A percentile compares a stretch with the other conserved stretches of the same genome.
Conservation (phyloP, 2,888 invertebrate genomes). For the Scaptomyza flava region DNA sequence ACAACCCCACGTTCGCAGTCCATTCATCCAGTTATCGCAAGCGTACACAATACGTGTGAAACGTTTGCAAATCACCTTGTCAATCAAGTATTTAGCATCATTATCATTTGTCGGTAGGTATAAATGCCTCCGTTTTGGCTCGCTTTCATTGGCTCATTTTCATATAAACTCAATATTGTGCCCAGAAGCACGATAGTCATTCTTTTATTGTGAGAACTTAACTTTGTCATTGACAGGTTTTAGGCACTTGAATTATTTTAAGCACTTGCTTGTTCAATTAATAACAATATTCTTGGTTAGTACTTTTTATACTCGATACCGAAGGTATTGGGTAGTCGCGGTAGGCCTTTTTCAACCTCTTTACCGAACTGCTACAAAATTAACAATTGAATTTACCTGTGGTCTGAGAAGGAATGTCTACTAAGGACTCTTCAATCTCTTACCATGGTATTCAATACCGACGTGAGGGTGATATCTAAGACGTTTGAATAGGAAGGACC, state of each 20-base stretch:
- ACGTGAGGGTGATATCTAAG: too few relatives aligned
- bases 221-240: slow-evolving; percentile 33
- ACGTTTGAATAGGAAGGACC: too few relatives aligned
- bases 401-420: too few relatives aligned
- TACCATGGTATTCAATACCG: too few relatives aligned
- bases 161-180: neutral
- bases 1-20: slow-evolving; percentile 26
- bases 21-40: slow-evolving; percentile 15
- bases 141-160: neutral
- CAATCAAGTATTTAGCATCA: slow-evolving; percentile 9
- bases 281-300: slow-evolving; percentile 6
- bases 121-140: neutral
- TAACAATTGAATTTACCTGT: too few relatives aligned
- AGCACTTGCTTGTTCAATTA: slow-evolving; percentile 43
- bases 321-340: too few relatives aligned
- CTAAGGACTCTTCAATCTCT: too few relatives aligned
- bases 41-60: slow-evolving; percentile 22
- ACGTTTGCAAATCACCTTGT: neutral
- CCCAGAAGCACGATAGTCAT: neutral
- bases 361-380: too few relatives aligned
- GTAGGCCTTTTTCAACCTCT: too few relatives aligned
- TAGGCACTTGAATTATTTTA: slow-evolving; percentile 31
- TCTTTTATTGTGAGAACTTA: slow-evolving; percentile 1
- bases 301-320: too few relatives aligned
- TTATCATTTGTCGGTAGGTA: neutral